Evolutionary conservation across 1,140 invertebrate species (phyloP).

Genomic region (Drosophila repleta): DNA sequence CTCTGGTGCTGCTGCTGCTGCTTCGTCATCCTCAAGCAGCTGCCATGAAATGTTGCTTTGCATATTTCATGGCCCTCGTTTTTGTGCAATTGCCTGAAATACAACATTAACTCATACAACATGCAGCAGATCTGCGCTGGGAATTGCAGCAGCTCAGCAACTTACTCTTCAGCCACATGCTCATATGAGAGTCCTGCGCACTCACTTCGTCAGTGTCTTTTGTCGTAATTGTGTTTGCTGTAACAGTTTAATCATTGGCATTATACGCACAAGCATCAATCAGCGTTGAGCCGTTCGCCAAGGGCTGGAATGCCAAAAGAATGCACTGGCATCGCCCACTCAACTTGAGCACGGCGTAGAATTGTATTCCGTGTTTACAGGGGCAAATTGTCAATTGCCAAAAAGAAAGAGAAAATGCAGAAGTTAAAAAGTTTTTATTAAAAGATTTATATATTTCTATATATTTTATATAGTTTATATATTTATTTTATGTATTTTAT

Average conservation of each 20-base stretch:
- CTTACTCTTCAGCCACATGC: constrained; percentile 15
- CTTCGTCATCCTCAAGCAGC: constrained; percentile 3
- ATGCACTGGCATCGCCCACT: constrained; percentile 3
- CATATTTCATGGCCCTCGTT: constrained; percentile 69
- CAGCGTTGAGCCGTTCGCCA: not conserved
- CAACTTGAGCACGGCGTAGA: not conserved
- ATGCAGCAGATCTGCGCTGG: constrained; percentile 48
- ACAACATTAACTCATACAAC: constrained; percentile 67
- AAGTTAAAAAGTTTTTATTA: too few relatives aligned
- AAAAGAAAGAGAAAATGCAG: too few relatives aligned
- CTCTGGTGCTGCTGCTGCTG: not conserved
- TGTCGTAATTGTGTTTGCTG: constrained; percentile 65
- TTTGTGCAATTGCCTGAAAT: constrained; percentile 62
- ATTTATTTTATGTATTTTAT: too few relatives aligned
- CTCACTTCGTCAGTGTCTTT: constrained; percentile 75
- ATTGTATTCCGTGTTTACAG: not conserved
- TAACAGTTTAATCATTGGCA: constrained; percentile 76
- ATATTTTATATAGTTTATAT: too few relatives aligned
- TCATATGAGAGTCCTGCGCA: constrained; percentile 9
- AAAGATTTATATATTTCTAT: too few relatives aligned
- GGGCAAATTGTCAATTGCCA: too few relatives aligned
- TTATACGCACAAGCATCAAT: constrained; percentile 54
- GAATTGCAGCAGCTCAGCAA: constrained; percentile 32
- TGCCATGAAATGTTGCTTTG: constrained; percentile 64
- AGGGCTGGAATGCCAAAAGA: not conserved